These are phyloP conservation scores for Ellobius talpinus DNA, from an alignment of 2,113 vertebrate genomes.

Conservation along the genomic window DNA sequence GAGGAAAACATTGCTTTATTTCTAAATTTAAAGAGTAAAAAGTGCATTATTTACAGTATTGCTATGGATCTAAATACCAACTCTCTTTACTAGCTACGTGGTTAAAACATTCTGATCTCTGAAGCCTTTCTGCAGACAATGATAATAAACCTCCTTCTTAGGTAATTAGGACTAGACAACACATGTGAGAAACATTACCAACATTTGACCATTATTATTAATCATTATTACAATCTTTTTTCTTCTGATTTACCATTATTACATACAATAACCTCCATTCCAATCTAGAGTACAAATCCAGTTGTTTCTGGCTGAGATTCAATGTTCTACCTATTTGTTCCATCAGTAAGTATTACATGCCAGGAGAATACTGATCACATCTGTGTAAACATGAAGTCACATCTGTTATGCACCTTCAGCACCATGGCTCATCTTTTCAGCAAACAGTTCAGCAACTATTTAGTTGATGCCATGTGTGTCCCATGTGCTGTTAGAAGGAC, in stretches of 20 bases:
- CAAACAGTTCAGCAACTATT: background rate
- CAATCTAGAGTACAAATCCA: background rate
- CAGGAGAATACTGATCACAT: background rate
- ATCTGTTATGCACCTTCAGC: background rate
- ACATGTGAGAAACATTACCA: background rate
- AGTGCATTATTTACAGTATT: background rate
- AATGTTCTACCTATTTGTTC: background rate
- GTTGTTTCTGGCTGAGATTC: background rate
- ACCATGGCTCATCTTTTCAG: background rate
- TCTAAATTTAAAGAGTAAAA: conserved; percentile 9
- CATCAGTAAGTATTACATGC: background rate
- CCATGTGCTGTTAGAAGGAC: background rate
- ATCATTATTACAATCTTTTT: background rate
- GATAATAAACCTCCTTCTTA: background rate
- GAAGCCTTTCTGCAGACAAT: background rate
- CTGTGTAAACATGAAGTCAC: background rate
- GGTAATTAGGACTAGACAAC: background rate
- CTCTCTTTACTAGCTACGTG: background rate
- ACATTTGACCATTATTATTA: background rate
- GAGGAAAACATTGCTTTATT: background rate
- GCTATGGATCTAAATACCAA: background rate
- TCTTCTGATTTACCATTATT: background rate
- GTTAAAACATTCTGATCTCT: background rate
- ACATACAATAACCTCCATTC: background rate
- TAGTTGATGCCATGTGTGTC: background rate